A percentile compares a stretch with the other conserved stretches of the same genome.
Evolutionary conservation across 2,113 vertebrate species (phyloP).

Genomic region (Apistogramma diplotaenia): DNA sequence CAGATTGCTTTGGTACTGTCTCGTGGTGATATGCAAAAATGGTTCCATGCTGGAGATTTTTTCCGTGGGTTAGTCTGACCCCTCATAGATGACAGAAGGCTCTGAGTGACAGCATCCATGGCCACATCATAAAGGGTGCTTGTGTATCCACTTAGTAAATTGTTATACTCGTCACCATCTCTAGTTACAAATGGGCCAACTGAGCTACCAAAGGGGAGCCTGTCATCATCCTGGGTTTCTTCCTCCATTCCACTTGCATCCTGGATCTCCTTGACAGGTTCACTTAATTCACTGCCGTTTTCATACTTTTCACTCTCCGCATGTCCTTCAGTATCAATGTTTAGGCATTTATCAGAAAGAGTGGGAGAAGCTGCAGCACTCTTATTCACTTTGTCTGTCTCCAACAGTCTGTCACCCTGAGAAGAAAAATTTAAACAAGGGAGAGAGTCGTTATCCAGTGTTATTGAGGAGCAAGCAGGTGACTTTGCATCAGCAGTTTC

Average conservation of each 20-base stretch:
- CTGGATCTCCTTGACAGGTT: slow-evolving; percentile 76
- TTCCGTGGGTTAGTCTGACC: slow-evolving; percentile 87
- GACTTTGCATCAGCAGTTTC: slow-evolving; percentile 51
- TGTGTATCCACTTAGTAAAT: slow-evolving; percentile 89
- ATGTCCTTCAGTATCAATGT: slow-evolving; percentile 53
- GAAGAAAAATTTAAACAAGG: slow-evolving; percentile 76
- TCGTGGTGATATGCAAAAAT: slow-evolving; percentile 96
- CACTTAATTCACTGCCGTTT: slow-evolving; percentile 56
- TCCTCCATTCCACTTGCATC: slow-evolving; percentile 76
- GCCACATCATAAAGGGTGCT: slow-evolving; percentile 95
- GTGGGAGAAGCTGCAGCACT: slow-evolving; percentile 58
- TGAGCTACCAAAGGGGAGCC: slow-evolving; percentile 73
- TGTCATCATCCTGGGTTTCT: slow-evolving; percentile 82
- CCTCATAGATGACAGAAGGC: slow-evolving; percentile 87
- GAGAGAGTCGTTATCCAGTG: slow-evolving; percentile 73
- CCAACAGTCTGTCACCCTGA: slow-evolving; percentile 69
- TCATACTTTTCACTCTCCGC: slow-evolving; percentile 34
- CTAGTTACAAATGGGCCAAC: slow-evolving; percentile 78
- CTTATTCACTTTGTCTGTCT: slow-evolving; percentile 55
- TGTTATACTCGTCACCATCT: slow-evolving; percentile 86
- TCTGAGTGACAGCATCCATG: slow-evolving; percentile 97
- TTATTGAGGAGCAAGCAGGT: slow-evolving; percentile 51
- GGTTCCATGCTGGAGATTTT: slow-evolving; percentile 98
- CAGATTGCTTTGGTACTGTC: slow-evolving; percentile 98
- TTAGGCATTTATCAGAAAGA: slow-evolving; percentile 61